Conservation (phyloP, 2,888 invertebrate species). For the Muschampia staudingeri region DNA sequence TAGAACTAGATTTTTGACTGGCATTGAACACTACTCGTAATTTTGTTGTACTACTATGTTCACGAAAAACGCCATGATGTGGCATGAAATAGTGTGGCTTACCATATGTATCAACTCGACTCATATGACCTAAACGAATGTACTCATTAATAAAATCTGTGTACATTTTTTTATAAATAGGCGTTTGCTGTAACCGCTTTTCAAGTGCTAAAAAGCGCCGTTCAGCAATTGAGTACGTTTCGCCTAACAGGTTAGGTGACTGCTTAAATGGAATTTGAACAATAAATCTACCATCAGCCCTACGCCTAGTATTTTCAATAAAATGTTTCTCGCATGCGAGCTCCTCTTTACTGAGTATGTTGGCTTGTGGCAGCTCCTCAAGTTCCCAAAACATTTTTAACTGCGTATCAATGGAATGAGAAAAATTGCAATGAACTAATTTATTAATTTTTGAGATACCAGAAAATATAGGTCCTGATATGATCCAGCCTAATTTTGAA, state of each 20-base stretch:
- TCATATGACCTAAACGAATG: constrained; percentile 43
- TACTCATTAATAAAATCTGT: constrained; percentile 45
- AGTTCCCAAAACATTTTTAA: constrained; percentile 65
- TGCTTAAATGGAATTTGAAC: constrained; percentile 35
- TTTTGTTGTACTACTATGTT: constrained; percentile 41
- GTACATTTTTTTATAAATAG: constrained; percentile 41
- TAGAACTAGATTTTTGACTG: constrained; percentile 24
- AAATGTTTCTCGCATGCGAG: constrained; percentile 29
- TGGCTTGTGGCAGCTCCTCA: constrained; percentile 40
- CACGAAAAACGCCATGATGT: constrained; percentile 43
- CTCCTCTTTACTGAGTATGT: constrained; percentile 29
- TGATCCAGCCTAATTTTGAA: constrained; percentile 65
- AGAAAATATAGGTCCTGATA: constrained; percentile 58
- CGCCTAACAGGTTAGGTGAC: constrained; percentile 25
- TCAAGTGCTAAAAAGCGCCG: constrained; percentile 39
- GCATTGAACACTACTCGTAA: constrained; percentile 43
- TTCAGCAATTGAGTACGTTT: constrained; percentile 31
- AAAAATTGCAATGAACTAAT: constrained; percentile 56
- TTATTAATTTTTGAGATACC: not conserved
- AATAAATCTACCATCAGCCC: constrained; percentile 40
- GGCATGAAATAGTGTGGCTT: constrained; percentile 37
- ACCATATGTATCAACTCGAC: constrained; percentile 29
- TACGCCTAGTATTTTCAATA: constrained; percentile 26
- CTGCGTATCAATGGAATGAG: constrained; percentile 51
- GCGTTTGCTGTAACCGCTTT: constrained; percentile 31